Base-by-base conservation (phyloP, 2,113 vertebrate genomes). In the Anoura caudifer region DNA sequence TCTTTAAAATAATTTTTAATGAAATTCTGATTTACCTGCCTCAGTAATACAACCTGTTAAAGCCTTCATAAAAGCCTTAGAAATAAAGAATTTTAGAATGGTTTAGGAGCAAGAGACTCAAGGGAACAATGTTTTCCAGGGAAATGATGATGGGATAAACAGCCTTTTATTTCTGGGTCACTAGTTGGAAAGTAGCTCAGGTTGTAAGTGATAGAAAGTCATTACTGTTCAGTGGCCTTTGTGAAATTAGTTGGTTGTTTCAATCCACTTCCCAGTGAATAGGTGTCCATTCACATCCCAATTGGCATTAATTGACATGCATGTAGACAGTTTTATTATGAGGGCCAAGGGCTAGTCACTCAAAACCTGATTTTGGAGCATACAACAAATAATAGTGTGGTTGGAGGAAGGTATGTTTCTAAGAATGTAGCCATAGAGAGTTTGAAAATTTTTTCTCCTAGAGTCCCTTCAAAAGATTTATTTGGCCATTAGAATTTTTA, bases 161-260 rank as follows among this genome's bases (percentile, higher is more conserved):
- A 91, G 33, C 31, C 76, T 97, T 98, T 94, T 47, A 90, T 38
- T 81, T 41, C 4, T 91, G 28, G 5, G 97, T 98, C 92, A 94
- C 54, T 61, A 2, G 0, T 56, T 94, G 91, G 70, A 97, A 97
- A 89, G 70, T 92, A 81, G 80, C 31, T 95, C 59, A 56, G 45
- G 80, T 93, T 95, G 65, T 86, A 91, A 95, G 56, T 93, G 95
- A 92, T 87, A 33, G 80, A 87, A 95, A 95, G 75, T 81, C 87
- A 96, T 96, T 96, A 93, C 56, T 87, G 33, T 76, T 95, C 96
- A 93, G 95, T 84, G 76, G 75, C 52, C 65, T 95, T 69, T 94
- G 70, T 95, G 90, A 92, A 98, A 95, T 94, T 96, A 97, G 75
- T 65, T 91, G 94, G 92, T 92, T 41, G 83, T 96, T 95, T 97